Evolutionary conservation across 2,113 vertebrate genomes (phyloP).

Genomic region (Austrofundulus limnaeus): DNA sequence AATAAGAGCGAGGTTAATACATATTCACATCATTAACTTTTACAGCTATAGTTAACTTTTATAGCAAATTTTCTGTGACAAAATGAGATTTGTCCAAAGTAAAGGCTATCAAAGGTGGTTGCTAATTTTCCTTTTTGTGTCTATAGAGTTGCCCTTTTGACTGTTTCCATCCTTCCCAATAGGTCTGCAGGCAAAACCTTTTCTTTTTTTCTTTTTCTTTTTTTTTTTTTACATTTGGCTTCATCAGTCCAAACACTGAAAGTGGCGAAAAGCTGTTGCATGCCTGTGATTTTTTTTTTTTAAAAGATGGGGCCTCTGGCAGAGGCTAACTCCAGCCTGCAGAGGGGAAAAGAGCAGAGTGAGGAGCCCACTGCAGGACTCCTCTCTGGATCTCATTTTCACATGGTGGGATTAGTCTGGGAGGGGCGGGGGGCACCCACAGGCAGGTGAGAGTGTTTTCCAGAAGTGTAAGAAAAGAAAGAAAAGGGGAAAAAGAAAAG

Average conservation of each 20-base stretch:
- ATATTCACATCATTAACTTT: conserved; percentile 68
- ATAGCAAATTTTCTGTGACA: conserved; percentile 48
- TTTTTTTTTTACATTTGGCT: conserved; percentile 22
- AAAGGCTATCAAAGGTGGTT: conserved; percentile 68
- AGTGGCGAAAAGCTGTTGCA: conserved; percentile 36
- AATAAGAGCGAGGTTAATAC: conserved; percentile 57
- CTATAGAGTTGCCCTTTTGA: conserved; percentile 51
- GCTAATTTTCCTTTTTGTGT: conserved; percentile 56
- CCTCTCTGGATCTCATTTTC: conserved; percentile 75
- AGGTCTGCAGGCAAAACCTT: conserved; percentile 20
- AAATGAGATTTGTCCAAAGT: conserved; percentile 43
- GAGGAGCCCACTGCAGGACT: conserved; percentile 64
- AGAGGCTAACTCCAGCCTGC: conserved; percentile 58
- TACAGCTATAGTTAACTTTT: conserved; percentile 60
- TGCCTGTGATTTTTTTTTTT: conserved; percentile 67
- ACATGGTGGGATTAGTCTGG: conserved; percentile 61
- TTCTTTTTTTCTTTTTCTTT: too few relatives aligned
- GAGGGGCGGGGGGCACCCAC: conserved; percentile 41
- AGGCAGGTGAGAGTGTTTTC: conserved; percentile 34
- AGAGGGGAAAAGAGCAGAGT: conserved; percentile 57
- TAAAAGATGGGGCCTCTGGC: conserved; percentile 63
- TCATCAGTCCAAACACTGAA: conserved; percentile 32
- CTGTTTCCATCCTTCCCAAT: conserved; percentile 36
- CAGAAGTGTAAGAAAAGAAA: background rate
- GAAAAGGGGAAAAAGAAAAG: background rate